Base-by-base conservation (phyloP, 2,888 invertebrate genomes). In the Aplocera efformata region DNA sequence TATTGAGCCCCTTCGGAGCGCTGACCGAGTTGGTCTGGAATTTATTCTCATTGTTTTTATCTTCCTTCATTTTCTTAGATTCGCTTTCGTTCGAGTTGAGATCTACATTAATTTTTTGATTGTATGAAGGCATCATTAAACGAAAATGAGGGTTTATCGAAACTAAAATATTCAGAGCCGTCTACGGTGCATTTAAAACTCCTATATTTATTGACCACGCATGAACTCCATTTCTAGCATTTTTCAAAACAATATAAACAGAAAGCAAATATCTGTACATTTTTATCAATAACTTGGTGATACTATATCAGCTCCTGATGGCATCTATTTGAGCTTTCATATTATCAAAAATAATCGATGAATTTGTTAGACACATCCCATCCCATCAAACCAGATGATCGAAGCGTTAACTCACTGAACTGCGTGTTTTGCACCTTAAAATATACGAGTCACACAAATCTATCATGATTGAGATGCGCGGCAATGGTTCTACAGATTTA, bases 81-180 rank as follows among this genome's bases (percentile, higher is more conserved):
- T 69, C 71, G 47, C 70, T 75, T 53, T 79, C 79, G 55, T 76
- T 79, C 28, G 76, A 76, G 67, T 76, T 79, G 32, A 83, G 60
- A 60, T 84, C 84, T 48, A 80, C 75, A 36, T 84, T 83, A 48
- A 83, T 75, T 58, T 85, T 79, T 63, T 80, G 83, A 59, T 72
- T 85, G 50, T 60, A 72, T 21, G 86, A 85, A 64, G 86, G 86
- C 86, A 88, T 88, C 53, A 58, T 77, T 53, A 66, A 57, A 50
- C 7, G 9, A 11, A 32, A 9, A n/a, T 7, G 29, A 17, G 11
- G 7, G 9, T 24, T n/a, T 11, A 6, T n/a, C 20, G 2, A 3
- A 10, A 25, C 2, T 3, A 4, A 25, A 25, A 34, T 31, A 21
- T 9, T 8, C 21, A 21, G 21, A 20, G 26, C 22, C 26, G 1